These are phyloP conservation scores for Salvelinus namaycush DNA, from an alignment of 2,113 vertebrate genomes.

Conservation along the genomic window DNA sequence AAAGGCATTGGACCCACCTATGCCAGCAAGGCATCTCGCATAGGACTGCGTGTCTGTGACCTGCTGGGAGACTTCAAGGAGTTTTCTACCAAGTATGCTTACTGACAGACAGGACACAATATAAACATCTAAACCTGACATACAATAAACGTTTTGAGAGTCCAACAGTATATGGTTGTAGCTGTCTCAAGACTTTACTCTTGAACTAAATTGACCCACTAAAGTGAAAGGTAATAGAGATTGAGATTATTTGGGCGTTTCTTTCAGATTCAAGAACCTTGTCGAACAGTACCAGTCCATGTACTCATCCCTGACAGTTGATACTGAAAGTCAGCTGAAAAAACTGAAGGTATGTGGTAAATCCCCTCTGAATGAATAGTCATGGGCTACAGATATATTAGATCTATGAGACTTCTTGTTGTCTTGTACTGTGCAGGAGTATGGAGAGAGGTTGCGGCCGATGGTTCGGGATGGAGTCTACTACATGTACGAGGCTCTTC, in stretches of 20 bases:
- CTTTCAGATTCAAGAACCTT: constrained; percentile 89
- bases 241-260: neutral
- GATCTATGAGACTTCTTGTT: neutral
- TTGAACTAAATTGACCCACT: neutral
- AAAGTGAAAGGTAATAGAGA: neutral
- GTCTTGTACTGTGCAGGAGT: constrained; percentile 76
- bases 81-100: constrained; percentile 84
- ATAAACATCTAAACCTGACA: neutral
- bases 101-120: neutral
- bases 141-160: neutral
- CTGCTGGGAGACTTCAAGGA: constrained; percentile 93
- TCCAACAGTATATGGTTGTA: neutral
- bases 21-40: constrained; percentile 93
- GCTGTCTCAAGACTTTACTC: neutral
- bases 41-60: constrained; percentile 92
- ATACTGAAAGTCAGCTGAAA: constrained; percentile 88
- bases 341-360: constrained; percentile 85
- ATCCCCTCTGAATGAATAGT: neutral
- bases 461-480: constrained; percentile 96
- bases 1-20: constrained; percentile 98
- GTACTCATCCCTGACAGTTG: constrained; percentile 87
- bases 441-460: constrained; percentile 89
- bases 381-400: neutral
- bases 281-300: constrained; percentile 92
- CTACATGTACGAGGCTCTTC: constrained; percentile 95